Conservation (phyloP, 2,888 invertebrate genomes). For the Athrips mouffetella region DNA sequence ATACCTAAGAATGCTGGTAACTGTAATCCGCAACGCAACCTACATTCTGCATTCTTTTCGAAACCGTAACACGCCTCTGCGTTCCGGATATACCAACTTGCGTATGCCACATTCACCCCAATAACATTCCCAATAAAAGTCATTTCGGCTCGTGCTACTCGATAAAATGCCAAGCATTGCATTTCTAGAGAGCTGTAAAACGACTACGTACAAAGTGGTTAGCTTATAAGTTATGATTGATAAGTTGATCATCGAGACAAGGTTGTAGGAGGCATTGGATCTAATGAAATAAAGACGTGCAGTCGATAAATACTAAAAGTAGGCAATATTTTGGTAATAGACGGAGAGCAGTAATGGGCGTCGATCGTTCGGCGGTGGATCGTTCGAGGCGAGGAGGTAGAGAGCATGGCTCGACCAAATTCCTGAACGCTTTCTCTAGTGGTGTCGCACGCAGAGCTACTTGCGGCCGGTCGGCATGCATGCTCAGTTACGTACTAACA, state of each 20-base stretch:
- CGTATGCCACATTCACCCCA: slow-evolving; percentile 64
- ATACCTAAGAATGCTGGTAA: slow-evolving; percentile 66
- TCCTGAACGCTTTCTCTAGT: slow-evolving; percentile 74
- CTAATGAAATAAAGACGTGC: not conserved
- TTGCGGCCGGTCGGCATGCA: slow-evolving; percentile 7
- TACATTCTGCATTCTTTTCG: slow-evolving; percentile 77
- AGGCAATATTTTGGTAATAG: slow-evolving; percentile 5
- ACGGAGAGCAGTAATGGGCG: slow-evolving; percentile 18
- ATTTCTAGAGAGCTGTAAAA: slow-evolving; percentile 70
- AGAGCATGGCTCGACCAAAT: slow-evolving; percentile 60
- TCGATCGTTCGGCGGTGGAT: slow-evolving; percentile 32
- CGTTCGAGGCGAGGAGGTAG: slow-evolving; percentile 26
- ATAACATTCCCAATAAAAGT: slow-evolving; percentile 58
- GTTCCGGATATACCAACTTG: slow-evolving; percentile 63
- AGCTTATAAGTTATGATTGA: slow-evolving; percentile 47
- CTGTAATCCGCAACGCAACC: slow-evolving; percentile 74
- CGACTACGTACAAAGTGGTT: slow-evolving; percentile 43
- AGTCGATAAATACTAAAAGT: slow-evolving; percentile 7
- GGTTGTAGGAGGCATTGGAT: slow-evolving; percentile 1
- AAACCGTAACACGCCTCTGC: slow-evolving; percentile 76
- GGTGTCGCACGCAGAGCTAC: slow-evolving; percentile 30
- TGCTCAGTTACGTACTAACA: not conserved
- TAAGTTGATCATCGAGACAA: slow-evolving; percentile 41
- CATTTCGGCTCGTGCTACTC: slow-evolving; percentile 49
- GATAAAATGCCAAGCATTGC: slow-evolving; percentile 56